A percentile compares a stretch with the other conserved stretches of the same genome.
phyloP scores from a whole-genome alignment of 1,140 invertebrate genomes.

The Zaprionus inermis region DNA sequence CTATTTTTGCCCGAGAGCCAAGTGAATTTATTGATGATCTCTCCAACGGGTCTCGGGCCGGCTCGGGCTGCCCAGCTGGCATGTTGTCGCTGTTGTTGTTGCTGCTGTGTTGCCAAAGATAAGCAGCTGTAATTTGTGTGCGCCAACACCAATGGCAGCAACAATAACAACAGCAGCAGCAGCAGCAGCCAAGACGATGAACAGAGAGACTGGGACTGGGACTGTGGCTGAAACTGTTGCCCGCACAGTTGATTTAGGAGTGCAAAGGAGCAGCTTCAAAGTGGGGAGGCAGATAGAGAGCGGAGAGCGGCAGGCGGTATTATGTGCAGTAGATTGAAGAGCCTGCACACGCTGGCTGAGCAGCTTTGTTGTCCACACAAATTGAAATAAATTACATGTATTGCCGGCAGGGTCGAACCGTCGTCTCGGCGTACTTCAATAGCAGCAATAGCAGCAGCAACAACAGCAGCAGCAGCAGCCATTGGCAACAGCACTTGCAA shows the following conservation, averaged over 20 bases:
- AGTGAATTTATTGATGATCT: conserved; percentile 82
- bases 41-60: conserved; percentile 47
- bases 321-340: conserved; percentile 79
- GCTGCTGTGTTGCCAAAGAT: conserved; percentile 71
- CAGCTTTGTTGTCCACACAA: conserved; percentile 75
- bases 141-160: conserved; percentile 71
- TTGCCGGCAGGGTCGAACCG: conserved; percentile 53
- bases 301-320: conserved; percentile 29
- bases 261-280: conserved; percentile 27
- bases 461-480: conserved; percentile 27
- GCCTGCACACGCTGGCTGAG: conserved; percentile 48
- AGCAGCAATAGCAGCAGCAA: conserved; percentile 28
- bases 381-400: conserved; percentile 82
- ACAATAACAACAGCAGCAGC: conserved; percentile 2
- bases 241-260: conserved; percentile 67
- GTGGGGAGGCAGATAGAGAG: not conserved
- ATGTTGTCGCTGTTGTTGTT: conserved; percentile 50
- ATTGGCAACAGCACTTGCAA: conserved; percentile 33
- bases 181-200: conserved; percentile 50
- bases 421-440: conserved; percentile 53
- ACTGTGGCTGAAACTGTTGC: not conserved
- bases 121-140: conserved; percentile 81
- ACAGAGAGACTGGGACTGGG: conserved; percentile 34
- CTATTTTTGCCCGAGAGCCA: conserved; percentile 63
- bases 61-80: conserved; percentile 23